Evolutionary conservation across 64 coral and sea anemone species (phyloP).

Genomic region (Montipora sp.): DNA sequence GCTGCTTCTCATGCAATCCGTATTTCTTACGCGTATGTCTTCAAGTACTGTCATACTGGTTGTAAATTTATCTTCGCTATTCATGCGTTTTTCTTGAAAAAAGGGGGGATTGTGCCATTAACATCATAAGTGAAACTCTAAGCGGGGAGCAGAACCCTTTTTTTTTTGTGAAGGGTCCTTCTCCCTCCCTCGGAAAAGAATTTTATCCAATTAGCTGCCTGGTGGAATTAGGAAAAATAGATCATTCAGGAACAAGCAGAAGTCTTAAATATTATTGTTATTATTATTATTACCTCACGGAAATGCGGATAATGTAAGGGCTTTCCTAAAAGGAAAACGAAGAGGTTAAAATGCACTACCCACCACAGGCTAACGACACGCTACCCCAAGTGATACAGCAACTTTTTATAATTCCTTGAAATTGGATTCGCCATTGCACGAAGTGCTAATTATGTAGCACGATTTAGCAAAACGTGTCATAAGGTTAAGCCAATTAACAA

Average conservation of each 20-base stretch:
- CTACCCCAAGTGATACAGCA: not conserved
- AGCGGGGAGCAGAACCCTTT: too few relatives aligned
- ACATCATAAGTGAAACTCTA: too few relatives aligned
- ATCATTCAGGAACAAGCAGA: not conserved
- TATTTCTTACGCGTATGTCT: too few relatives aligned
- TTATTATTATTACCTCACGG: constrained; percentile 11
- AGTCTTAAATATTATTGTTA: not conserved
- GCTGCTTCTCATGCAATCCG: too few relatives aligned
- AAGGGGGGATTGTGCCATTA: too few relatives aligned
- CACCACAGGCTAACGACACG: constrained; percentile 16
- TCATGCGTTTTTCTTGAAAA: too few relatives aligned
- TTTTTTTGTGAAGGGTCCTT: too few relatives aligned
- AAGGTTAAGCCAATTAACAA: not conserved
- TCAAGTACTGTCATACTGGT: too few relatives aligned
- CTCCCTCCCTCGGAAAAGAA: too few relatives aligned
- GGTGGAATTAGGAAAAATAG: not conserved
- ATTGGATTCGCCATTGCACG: not conserved
- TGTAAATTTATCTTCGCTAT: too few relatives aligned
- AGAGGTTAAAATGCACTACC: not conserved
- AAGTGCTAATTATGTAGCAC: not conserved
- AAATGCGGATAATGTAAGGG: constrained; percentile 31
- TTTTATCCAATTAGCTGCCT: not conserved
- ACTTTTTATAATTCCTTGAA: not conserved
- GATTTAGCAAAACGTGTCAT: not conserved
- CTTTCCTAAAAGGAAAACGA: not conserved